These are phyloP conservation scores for Lamellibrachia luymesi DNA, from an alignment of 1,140 invertebrate genomes.

Conservation along the genomic window DNA sequence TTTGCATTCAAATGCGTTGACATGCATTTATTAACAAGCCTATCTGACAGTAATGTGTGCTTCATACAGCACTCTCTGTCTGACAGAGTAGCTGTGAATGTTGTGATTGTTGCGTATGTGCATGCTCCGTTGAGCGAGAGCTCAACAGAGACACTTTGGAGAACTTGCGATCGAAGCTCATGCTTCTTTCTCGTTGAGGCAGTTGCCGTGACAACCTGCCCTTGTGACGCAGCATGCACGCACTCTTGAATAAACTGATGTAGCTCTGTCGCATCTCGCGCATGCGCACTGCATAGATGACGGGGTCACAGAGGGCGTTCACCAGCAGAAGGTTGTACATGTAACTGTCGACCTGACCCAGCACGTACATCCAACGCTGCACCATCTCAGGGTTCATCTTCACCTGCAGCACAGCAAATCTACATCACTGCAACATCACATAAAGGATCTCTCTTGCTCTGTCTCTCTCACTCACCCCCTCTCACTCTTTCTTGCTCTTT, in stretches of 20 bases:
- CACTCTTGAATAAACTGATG: not conserved
- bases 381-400: not conserved
- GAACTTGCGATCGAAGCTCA: not conserved
- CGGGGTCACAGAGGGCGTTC: conserved; percentile 68
- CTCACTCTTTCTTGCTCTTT: too few species aligned
- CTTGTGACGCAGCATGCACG: not conserved
- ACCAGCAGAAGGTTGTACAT: conserved; percentile 61
- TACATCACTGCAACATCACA: too few species aligned
- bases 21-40: too few species aligned
- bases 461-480: too few species aligned
- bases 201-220: not conserved
- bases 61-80: not conserved
- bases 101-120: not conserved
- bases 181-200: not conserved
- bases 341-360: conserved; percentile 38
- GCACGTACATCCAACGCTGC: not conserved
- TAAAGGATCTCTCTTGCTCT: too few species aligned
- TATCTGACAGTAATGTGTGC: too few species aligned
- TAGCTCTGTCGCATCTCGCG: conserved; percentile 57
- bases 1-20: too few species aligned
- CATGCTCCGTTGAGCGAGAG: not conserved
- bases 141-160: not conserved
- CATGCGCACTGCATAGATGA: conserved; percentile 71
- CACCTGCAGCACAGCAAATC: not conserved
- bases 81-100: not conserved